phyloP scores from a whole-genome alignment of 1,140 invertebrate species.

The Rhopalosiphum maidis region DNA sequence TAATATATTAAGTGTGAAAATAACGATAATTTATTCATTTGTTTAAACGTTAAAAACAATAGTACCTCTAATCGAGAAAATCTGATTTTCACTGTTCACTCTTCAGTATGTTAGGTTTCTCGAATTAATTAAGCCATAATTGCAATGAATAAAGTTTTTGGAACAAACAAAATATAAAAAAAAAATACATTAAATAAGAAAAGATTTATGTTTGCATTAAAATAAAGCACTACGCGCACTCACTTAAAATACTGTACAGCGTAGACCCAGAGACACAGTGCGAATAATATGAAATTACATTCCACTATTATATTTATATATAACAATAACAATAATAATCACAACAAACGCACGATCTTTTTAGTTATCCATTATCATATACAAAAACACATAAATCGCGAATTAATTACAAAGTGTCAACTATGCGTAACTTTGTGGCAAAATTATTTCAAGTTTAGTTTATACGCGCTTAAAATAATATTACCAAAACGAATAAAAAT shows the following conservation, averaged over 20 bases:
- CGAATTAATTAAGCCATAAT: neutral
- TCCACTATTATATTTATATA: neutral
- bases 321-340: neutral
- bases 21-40: neutral
- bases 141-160: neutral
- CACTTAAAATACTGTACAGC: neutral
- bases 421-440: neutral
- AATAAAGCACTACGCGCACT: neutral
- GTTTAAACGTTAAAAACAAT: neutral
- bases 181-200: neutral
- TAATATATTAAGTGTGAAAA: neutral
- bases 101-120: neutral
- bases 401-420: neutral
- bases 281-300: neutral
- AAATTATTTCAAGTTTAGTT: slow-evolving; percentile 8
- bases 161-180: neutral
- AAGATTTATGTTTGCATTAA: neutral
- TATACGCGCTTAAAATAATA: neutral
- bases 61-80: neutral
- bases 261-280: neutral
- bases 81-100: neutral
- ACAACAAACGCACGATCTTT: neutral
- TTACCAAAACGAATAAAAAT: no score
- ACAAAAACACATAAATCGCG: neutral
- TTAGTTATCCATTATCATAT: neutral